Percentiles rank a stretch among this genome's conserved stretches.
Evolutionary conservation across 2,797 vertebrate species (phyloP).

Genomic region (Tenualosa ilisha): DNA sequence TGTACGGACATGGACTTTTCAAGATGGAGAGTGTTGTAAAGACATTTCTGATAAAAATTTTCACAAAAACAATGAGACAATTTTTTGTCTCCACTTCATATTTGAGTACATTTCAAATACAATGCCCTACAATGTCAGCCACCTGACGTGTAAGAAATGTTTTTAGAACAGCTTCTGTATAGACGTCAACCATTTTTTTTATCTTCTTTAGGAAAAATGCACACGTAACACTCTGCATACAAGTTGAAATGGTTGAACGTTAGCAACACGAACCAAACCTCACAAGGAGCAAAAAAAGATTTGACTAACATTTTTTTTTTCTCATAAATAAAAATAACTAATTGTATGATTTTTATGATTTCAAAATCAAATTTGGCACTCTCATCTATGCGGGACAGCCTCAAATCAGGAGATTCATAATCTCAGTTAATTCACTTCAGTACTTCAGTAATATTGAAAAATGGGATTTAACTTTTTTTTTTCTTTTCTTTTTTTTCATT

Average conservation of each 20-base stretch:
- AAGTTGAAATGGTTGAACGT: conserved; percentile 62
- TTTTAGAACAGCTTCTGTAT: conserved; percentile 44
- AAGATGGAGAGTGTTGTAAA: not conserved
- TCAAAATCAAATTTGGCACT: conserved; percentile 71
- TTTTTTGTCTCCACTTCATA: conserved; percentile 11
- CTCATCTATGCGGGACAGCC: conserved; percentile 56
- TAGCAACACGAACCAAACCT: conserved; percentile 61
- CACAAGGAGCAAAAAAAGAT: conserved; percentile 59
- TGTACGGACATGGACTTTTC: not conserved
- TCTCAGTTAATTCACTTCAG: conserved; percentile 64
- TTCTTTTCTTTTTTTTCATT: conserved; percentile 67
- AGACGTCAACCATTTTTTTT: conserved; percentile 50
- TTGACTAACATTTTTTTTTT: conserved; percentile 58
- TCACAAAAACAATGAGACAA: not conserved
- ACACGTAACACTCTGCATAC: conserved; percentile 63
- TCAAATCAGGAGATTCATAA: conserved; percentile 70
- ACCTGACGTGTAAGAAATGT: conserved; percentile 48
- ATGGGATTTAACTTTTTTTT: conserved; percentile 65
- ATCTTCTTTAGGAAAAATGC: conserved; percentile 33
- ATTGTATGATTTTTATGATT: conserved; percentile 60
- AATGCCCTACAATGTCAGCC: conserved; percentile 55
- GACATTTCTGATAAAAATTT: conserved; percentile 4
- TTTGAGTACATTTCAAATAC: conserved; percentile 31
- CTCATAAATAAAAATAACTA: conserved; percentile 72
- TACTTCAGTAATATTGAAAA: conserved; percentile 62